Conservation (phyloP, 1,140 invertebrate species). For the Diorhabda carinulata region DNA sequence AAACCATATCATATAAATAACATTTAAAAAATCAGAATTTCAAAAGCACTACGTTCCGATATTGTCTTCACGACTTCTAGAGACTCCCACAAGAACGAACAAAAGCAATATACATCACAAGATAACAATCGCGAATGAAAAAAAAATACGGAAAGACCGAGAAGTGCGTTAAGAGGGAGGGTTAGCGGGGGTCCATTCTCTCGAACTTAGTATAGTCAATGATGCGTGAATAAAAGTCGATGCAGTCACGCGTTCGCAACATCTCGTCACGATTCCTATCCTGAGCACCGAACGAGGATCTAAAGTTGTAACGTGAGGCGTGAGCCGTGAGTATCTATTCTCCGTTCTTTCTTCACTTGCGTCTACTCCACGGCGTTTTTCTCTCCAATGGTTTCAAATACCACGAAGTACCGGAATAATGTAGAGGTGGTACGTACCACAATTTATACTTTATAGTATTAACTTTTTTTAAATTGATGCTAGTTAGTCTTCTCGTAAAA, state of each 20-base stretch:
- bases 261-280: slow-evolving; percentile 24
- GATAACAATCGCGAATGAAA: neutral
- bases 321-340: neutral
- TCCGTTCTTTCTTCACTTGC: neutral
- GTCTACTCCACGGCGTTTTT: neutral
- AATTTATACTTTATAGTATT: no score
- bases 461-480: no score
- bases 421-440: neutral
- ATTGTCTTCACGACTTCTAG: slow-evolving; percentile 1
- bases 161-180: slow-evolving; percentile 1
- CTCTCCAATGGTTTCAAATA: slow-evolving; percentile 17
- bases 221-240: slow-evolving; percentile 27
- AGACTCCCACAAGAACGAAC: slow-evolving; percentile 1
- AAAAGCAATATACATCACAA: slow-evolving; percentile 1
- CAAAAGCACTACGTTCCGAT: neutral
- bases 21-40: neutral
- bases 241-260: slow-evolving; percentile 26
- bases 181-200: slow-evolving; percentile 1
- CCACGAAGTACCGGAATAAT: slow-evolving; percentile 18
- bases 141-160: neutral
- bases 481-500: no score
- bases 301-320: neutral
- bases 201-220: slow-evolving; percentile 18
- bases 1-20: neutral
- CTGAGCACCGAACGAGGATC: neutral